phyloP scores from a whole-genome alignment of 2,888 invertebrate species.

The Amblyteles armatorius region DNA sequence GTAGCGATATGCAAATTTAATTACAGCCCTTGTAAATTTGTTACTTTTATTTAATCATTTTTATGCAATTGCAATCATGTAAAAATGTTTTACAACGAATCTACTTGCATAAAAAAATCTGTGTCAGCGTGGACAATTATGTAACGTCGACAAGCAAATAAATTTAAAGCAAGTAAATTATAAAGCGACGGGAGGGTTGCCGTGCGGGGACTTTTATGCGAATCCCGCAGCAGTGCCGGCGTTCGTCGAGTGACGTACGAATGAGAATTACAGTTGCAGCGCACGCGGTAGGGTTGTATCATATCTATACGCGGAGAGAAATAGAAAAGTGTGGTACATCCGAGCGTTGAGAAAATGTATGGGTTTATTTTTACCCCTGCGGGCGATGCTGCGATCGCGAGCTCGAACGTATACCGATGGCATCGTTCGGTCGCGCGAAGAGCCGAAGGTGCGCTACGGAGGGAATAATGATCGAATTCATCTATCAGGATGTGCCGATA shows the following conservation, averaged over 20 bases:
- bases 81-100: background rate
- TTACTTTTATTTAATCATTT: background rate
- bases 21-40: background rate
- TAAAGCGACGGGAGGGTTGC: background rate
- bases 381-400: slow-evolving; percentile 51
- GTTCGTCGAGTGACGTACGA: slow-evolving; percentile 27
- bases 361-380: slow-evolving; percentile 65
- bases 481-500: slow-evolving; percentile 10
- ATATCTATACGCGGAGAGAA: slow-evolving; percentile 7
- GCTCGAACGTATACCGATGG: slow-evolving; percentile 48
- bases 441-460: background rate
- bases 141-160: slow-evolving; percentile 8
- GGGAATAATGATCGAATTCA: slow-evolving; percentile 32
- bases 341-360: slow-evolving; percentile 59
- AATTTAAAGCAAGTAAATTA: background rate
- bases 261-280: slow-evolving; percentile 40
- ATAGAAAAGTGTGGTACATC: slow-evolving; percentile 31
- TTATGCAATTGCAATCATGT: background rate
- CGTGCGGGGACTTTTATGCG: background rate
- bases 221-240: background rate
- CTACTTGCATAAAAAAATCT: background rate
- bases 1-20: background rate
- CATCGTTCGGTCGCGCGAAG: slow-evolving; percentile 14
- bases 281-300: background rate
- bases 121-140: background rate